Evolutionary conservation across 2,797 vertebrate species (phyloP), one percentile per base, ranked within the genome.

Genomic region (Morus bassanus): DNA sequence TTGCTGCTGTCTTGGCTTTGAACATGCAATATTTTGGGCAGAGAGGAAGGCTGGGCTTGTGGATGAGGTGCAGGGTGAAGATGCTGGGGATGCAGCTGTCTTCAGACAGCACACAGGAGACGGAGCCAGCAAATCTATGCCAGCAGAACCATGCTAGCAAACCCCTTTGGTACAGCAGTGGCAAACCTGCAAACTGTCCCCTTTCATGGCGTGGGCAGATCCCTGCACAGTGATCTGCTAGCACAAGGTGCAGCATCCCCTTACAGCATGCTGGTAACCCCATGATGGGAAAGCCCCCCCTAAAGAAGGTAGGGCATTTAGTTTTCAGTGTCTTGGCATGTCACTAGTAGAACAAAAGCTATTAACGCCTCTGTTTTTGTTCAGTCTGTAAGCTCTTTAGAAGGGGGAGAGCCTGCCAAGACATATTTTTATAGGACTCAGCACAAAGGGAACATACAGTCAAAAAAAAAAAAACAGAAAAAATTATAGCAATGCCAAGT

Each of bases 121-220:
- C 1, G 1, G 31, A 48, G 68, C 64, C 76, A 85, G 67, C 33
- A 82, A 30, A 43, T 25, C 53, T 54, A 8, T 67, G 35, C 61
- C 33, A 3, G 50, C 30, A 88, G 82, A 85, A 63, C 24, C 2
- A 0, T 7, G 3, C 31, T 77, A 46, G 65, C 28, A 87, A 85
- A 50, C 16, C 11, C 13, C 54, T 48, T 28, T 25, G 28, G 75
- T 50, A 35, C 79, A 64, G 22, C 24, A 33, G 41, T 21, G 33
- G 30, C 2, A 4, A 80, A 18, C n/a, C 51, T n/a, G 24, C 56
- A 88, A 76, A 65, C 37, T 35, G 12, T 2, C 54, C 72, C 22
- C 22, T 0, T 0, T 14, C 31, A 2, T 41, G 17, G 27, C 0
- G 0, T 10, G 19, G 64, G 33, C 22, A 9, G 4, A 33, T 24